phyloP scores from a whole-genome alignment of 2,797 vertebrate genomes.

The Sebastes trivittatus region DNA sequence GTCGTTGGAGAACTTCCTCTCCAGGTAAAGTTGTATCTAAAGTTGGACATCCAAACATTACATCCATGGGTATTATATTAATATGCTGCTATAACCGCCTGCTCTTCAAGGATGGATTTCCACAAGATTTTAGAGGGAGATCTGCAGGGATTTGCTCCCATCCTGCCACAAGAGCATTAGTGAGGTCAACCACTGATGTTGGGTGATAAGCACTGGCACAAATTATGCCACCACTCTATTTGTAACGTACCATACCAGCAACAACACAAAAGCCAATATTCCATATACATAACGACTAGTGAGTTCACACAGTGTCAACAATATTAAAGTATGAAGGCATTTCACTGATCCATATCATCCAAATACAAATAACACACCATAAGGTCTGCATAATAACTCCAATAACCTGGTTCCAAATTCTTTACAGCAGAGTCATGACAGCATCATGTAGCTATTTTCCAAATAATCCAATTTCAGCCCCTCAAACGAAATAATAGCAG shows the following conservation, averaged over 20 bases:
- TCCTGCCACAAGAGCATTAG: too few species aligned
- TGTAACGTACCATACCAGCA: background rate
- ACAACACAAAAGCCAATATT: background rate
- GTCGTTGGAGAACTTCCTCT: constrained; percentile 96
- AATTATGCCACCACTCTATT: background rate
- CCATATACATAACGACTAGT: background rate
- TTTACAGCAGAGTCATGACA: background rate
- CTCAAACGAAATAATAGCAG: background rate
- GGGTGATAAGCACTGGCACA: too few species aligned
- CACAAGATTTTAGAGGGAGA: too few species aligned
- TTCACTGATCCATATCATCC: background rate
- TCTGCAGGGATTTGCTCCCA: too few species aligned
- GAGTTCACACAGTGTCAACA: background rate
- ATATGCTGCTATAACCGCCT: too few species aligned
- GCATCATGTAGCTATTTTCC: background rate
- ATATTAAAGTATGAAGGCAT: background rate
- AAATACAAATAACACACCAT: background rate
- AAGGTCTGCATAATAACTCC: background rate
- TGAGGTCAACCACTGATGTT: too few species aligned
- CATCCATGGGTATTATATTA: too few species aligned
- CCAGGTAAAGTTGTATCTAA: constrained; percentile 82
- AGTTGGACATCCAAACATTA: too few species aligned
- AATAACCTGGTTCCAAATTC: background rate
- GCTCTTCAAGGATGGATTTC: too few species aligned
- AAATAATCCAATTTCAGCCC: background rate